Base-by-base conservation (phyloP, 2,888 invertebrate species). In the Acanthosepion pharaonis region DNA sequence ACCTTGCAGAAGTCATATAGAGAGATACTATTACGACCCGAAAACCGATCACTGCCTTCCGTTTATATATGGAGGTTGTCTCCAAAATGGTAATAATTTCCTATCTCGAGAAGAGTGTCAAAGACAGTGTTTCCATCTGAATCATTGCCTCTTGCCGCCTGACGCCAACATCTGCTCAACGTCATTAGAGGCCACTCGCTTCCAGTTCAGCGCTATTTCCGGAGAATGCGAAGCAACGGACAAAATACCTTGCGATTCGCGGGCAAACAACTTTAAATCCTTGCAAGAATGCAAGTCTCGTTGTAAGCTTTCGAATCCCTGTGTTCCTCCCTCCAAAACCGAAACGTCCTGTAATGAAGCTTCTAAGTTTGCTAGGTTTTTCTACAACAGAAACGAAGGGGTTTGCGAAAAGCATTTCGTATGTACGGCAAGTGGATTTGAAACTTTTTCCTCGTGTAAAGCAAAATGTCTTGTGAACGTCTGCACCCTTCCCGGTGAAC, bases 71-170 rank as follows among this genome's bases (percentile, higher is more conserved):
- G 98, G 99, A 3, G 99, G 99, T 5, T 99, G 99, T 97, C 98
- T 99, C 95, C 99, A 99, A 93, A 99, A 99, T 97, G 98, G 98
- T 95, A 99, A 99, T 97, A 98, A 98, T 97, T 99, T 99, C 97
- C 98, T 98, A 95, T 98, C 98, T 0, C 97, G 98, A 91, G 98
- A 99, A 95, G 98, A 98, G 94, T 99, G 99, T 97, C 94, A 94
- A 94, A 48, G 94, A 94, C 78, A 11, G 11, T 78, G 78, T n/a
- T 9, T 28, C 5, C 78, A 23, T 78, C 9, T 28, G 11, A 78
- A n/a, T 28, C 78, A 9, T 28, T 78, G 78, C 28, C 25, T 8
- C 1, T 25, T 78, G 78, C 6, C 2, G 5, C n/a, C 28, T 11
- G 28, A 78, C 25, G 28, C 28, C n/a, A 78, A 78, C 78, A 78